These are phyloP conservation scores for Yponomeuta evonymella DNA, from an alignment of 2,888 invertebrate species.

Conservation along the genomic window DNA sequence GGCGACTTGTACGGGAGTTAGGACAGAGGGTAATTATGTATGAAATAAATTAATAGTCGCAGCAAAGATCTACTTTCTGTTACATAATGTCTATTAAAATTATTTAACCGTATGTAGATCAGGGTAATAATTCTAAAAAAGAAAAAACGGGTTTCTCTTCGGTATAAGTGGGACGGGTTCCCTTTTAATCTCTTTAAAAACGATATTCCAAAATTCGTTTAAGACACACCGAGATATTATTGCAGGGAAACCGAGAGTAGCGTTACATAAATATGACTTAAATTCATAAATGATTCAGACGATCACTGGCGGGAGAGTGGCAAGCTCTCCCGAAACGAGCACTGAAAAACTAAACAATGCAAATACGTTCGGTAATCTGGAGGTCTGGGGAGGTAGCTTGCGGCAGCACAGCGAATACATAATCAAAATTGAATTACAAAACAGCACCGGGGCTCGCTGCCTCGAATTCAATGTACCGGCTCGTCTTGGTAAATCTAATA, in stretches of 20 bases:
- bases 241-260: neutral
- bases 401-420: neutral
- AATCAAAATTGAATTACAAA: conserved; percentile 5
- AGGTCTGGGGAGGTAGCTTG: neutral
- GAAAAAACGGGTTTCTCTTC: no score
- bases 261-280: neutral
- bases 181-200: no score
- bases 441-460: neutral
- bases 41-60: no score
- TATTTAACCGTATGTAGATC: no score
- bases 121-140: no score
- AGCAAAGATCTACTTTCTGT: no score
- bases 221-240: neutral
- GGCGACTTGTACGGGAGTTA: no score
- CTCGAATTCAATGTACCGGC: neutral
- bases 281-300: neutral
- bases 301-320: neutral
- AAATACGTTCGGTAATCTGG: conserved; percentile 1
- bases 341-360: conserved; percentile 3
- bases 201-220: neutral
- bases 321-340: neutral
- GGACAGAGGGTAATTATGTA: no score
- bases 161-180: no score
- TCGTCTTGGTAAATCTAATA: neutral
- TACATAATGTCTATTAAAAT: no score